phyloP scores from a whole-genome alignment of 2,888 invertebrate genomes.

The Lasioglossum figueresi region DNA sequence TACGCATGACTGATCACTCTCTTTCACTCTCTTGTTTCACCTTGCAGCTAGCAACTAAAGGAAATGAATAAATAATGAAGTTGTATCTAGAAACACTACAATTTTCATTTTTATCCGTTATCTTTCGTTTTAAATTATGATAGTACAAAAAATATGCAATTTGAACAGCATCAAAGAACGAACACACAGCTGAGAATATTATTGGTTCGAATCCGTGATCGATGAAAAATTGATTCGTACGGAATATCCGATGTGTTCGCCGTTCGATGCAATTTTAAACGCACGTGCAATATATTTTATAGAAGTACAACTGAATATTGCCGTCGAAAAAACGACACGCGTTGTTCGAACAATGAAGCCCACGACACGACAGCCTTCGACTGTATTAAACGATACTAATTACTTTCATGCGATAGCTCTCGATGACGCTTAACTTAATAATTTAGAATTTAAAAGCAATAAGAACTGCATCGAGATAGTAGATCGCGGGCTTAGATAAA shows the following conservation, averaged over 20 bases:
- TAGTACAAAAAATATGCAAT: background rate
- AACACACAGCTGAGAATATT: background rate
- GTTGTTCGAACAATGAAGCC: background rate
- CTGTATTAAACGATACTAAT: constrained; percentile 47
- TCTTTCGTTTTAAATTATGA: background rate
- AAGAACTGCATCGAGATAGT: constrained; percentile 31
- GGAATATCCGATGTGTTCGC: background rate
- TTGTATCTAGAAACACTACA: too few relatives aligned
- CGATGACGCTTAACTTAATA: constrained; percentile 11
- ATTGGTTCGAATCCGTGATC: background rate
- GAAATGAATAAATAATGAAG: too few relatives aligned
- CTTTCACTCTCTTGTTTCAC: background rate
- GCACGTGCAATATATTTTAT: background rate
- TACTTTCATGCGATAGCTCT: constrained; percentile 33
- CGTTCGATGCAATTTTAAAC: background rate
- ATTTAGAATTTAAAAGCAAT: constrained; percentile 40
- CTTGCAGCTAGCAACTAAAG: background rate
- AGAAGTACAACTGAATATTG: background rate
- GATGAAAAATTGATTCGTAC: too few relatives aligned
- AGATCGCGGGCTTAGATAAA: constrained; percentile 28
- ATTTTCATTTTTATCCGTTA: background rate
- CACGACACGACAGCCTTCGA: background rate
- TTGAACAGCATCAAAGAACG: background rate
- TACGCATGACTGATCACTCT: background rate
- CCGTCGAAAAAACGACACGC: background rate